A percentile compares a stretch with the other conserved stretches of the same genome.
phyloP scores from a whole-genome alignment of 2,797 vertebrate species.

The Gadopsis bispinosus region DNA sequence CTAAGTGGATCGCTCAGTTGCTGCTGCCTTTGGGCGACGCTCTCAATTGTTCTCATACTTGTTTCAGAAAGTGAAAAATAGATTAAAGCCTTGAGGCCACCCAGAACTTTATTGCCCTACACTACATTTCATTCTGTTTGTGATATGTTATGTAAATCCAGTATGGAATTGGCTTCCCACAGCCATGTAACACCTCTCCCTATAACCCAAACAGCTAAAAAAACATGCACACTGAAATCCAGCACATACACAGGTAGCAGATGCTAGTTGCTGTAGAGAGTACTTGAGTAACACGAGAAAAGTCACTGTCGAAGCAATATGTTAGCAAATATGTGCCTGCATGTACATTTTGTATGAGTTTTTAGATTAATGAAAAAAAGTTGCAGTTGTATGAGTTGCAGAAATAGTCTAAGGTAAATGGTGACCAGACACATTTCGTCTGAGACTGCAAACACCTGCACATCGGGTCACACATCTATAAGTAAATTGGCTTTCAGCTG shows the following conservation, averaged over 20 bases:
- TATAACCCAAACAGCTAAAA: constrained; percentile 37
- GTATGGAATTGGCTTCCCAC: constrained; percentile 31
- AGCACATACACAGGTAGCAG: not conserved
- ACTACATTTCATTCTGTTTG: constrained; percentile 31
- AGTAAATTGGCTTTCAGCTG: constrained; percentile 5
- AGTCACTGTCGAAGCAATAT: too few species aligned
- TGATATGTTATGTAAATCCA: constrained; percentile 46
- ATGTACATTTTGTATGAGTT: not conserved
- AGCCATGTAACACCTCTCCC: not conserved
- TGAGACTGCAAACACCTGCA: too few species aligned
- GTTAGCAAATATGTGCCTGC: not conserved
- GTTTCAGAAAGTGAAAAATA: constrained; percentile 56
- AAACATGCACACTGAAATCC: constrained; percentile 25
- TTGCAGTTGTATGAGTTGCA: not conserved
- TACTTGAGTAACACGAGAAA: not conserved
- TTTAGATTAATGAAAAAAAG: not conserved
- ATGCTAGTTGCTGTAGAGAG: constrained; percentile 7
- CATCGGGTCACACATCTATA: too few species aligned
- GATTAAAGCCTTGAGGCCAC: constrained; percentile 52
- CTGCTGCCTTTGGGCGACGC: constrained; percentile 44
- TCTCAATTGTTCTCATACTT: constrained; percentile 39
- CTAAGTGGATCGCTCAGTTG: constrained; percentile 46
- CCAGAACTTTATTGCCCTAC: constrained; percentile 23
- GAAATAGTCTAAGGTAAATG: not conserved
- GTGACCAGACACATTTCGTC: not conserved